Conservation (phyloP, 2,888 invertebrate genomes). For the Nemoura dubitans region DNA sequence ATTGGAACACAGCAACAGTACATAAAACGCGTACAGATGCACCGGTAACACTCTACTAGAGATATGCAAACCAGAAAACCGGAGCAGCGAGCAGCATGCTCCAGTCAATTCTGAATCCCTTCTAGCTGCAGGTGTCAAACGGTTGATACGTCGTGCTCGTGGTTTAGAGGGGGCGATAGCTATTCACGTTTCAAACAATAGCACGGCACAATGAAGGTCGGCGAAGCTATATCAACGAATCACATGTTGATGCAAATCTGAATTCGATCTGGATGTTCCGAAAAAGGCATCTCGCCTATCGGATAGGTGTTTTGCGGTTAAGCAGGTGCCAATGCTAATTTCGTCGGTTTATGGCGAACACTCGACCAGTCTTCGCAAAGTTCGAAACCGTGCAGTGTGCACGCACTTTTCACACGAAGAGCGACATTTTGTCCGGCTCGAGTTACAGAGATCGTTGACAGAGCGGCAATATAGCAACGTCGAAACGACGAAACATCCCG, state of each 20-base stretch:
- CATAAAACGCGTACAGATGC: neutral
- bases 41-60: neutral
- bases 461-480: too few species aligned
- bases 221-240: neutral
- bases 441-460: too few species aligned
- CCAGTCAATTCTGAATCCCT: neutral
- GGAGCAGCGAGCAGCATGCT: too few species aligned
- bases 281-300: neutral
- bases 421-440: neutral
- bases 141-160: neutral
- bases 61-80: too few species aligned
- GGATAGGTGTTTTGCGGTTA: neutral
- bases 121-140: neutral
- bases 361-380: neutral
- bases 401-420: neutral
- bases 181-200: neutral
- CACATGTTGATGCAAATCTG: neutral
- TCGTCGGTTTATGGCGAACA: neutral
- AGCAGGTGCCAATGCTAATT: neutral
- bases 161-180: neutral
- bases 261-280: neutral
- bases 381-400: neutral
- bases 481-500: too few species aligned
- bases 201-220: neutral
- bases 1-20: neutral